Evolutionary conservation across 2,888 invertebrate genomes (phyloP), one percentile per base, ranked within the genome.

Genomic region (Cybosia mesomella): DNA sequence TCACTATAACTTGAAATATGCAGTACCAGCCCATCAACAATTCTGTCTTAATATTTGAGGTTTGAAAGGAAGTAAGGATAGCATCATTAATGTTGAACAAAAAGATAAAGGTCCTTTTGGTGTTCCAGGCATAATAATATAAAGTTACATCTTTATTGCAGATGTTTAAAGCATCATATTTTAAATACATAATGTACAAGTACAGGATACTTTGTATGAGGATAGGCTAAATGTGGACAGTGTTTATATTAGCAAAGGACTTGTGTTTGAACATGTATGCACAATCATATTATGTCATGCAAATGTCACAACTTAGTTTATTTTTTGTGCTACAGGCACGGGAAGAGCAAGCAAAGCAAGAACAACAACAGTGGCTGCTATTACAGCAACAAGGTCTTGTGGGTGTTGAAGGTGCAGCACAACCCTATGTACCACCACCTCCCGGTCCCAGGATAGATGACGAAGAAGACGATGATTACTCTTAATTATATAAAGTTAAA

Each of bases 361-460:
- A 98, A 74, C 98, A 99, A 85, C 98, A 98, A 81, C 98, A 99
- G 85, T 98, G 98, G 98, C 95, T 97, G 77, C 97, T 98, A 80
- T 93, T 98, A 83, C 98, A 98, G 75, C 95, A 94, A 71, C 94
- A 94, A 77, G 93, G 94, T 0, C 73, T 93, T 21, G 88, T 87
- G 3, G 91, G 91, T 0, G 80, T 90, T 11, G 94, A 93, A 54
- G 93, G 91, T 18, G 75, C 82, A 1, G 85, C 90, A n/a, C 92
- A 90, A 72, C 88, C 94, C 1, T 94, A 93, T 71, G 84, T 93
- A 5, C 94, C 94, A 1, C 93, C 93, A 43, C 88, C 94, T 69
- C 71, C 91, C 74, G 83, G 85, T 77, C 85, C 86, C 36, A 92
- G 87, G 80, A 86, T 84, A 64, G 93, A 94, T 54, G 94, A 94